Evolutionary conservation across 2,797 vertebrate genomes (phyloP), one percentile per base, ranked within the genome.

Genomic region (Bradypus variegatus): DNA sequence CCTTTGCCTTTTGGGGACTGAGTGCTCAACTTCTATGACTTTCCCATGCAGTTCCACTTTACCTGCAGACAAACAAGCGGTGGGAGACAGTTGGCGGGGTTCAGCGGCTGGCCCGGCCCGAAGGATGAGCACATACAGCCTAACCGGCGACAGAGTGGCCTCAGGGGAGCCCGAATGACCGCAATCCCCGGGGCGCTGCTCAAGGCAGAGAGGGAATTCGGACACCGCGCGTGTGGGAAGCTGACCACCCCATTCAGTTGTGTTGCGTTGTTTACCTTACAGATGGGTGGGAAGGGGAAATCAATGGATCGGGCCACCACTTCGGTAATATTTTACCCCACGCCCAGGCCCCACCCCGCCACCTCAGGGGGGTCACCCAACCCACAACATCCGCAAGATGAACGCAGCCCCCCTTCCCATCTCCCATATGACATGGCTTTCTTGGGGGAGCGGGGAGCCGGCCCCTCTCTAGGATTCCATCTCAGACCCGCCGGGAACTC

Each of bases 31-130:
- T 98, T 99, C 99, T 93, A 99, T 98, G 97, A 98, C 96, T 98
- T 99, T 99, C 93, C 99, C 99, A 95, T 99, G 98, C 96, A 99
- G 98, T 97, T 99, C 99, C 97, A 98, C 98, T 99, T 99, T 99
- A 98, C 99, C 99, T 99, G 97, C 55, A 97, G 97, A 96, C 50
- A 97, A 7, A 95, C 95, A 94, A 95, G 91, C 94, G 78, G 53
- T 53, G 75, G 86, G 58, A 69, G 73, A 45, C 87, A 2, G 45
- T 76, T 77, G 76, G 78, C 80, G 60, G 36, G 27, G 50, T 55
- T 81, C 45, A 3, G 90, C 29, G 9, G 50, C 36, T 87, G 69
- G 70, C 58, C 75, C 14, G 6, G 64, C 84, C 70, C 55, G 0
- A n/a, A 82, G 48, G 70, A 76, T 70, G 13, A 33, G 36, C 76